Evolutionary conservation across 2,113 vertebrate species (phyloP).

Genomic region (Cebus imitator): DNA sequence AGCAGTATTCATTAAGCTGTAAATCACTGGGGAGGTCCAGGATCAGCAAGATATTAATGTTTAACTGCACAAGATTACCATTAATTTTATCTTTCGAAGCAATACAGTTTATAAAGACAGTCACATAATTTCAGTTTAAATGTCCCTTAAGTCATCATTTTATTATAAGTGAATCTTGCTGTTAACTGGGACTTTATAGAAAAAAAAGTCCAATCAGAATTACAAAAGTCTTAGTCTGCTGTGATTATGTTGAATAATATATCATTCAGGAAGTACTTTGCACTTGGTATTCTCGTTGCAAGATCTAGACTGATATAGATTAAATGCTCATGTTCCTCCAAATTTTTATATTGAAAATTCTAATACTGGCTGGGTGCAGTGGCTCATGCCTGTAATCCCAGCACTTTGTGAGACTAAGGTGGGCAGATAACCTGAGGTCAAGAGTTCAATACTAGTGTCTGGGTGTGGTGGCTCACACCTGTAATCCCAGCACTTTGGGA

Average conservation of each 20-base stretch:
- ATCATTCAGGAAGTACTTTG: background rate
- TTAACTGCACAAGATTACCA: constrained; percentile 47
- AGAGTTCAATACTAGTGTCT: too few relatives aligned
- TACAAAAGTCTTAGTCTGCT: background rate
- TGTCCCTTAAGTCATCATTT: constrained; percentile 46
- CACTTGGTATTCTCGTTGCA: background rate
- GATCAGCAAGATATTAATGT: constrained; percentile 56
- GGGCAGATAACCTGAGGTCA: too few relatives aligned
- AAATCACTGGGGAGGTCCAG: constrained; percentile 50
- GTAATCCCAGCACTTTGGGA: too few relatives aligned
- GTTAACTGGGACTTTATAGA: background rate
- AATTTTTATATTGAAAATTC: background rate
- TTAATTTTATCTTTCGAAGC: constrained; percentile 46
- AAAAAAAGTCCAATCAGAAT: background rate
- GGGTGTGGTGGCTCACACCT: too few relatives aligned
- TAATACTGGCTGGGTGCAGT: background rate
- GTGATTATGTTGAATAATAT: background rate
- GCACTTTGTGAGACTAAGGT: too few relatives aligned
- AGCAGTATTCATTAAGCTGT: constrained; percentile 43
- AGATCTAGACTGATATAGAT: background rate
- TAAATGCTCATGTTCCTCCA: background rate
- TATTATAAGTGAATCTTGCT: constrained; percentile 36
- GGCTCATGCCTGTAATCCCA: too few relatives aligned
- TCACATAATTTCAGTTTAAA: constrained; percentile 52
- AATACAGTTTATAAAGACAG: constrained; percentile 22